Evolutionary conservation across 2,888 invertebrate genomes (phyloP), one percentile per base, ranked within the genome.

Genomic region (Drosophila ezoana): DNA sequence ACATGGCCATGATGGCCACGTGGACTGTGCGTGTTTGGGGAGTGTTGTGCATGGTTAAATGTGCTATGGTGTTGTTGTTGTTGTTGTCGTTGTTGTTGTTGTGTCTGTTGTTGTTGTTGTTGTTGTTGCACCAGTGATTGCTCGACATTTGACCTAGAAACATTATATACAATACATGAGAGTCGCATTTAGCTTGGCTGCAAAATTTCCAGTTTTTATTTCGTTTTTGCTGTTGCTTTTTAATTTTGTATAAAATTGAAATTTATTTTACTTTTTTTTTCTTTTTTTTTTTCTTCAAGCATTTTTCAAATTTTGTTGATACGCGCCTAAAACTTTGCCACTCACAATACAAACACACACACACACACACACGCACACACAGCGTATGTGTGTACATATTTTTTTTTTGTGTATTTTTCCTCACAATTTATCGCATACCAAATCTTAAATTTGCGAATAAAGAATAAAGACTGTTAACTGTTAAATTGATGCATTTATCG

Each of bases 81-180:
- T 77, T 73, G 72, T 48, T 59, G 80, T 79, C 79, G 86, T 76
- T 60, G 76, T 59, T 78, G 86, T 73, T 72, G 77, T 63, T 64
- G 71, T 40, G 16, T 16, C 16, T 68, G 79, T 60, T 76, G 81
- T 76, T 81, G 82, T 71, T 77, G 80, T 78, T 79, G 78, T 80
- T 81, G 90, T 89, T 91, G 92, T 90, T 91, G 91, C 90, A 91
- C 91, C 90, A 91, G 83, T 89, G 90, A 88, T 90, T 90, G 91
- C 90, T 92, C 90, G 90, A 91, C 89, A 92, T 91, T 92, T 87
- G 91, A 92, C 92, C 92, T 92, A 92, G 92, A 92, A 92, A 92
- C 92, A 92, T 92, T 92, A 92, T 92, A 92, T 90, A 91, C 90
- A 91, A 90, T 90, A 90, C 90, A 89, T 90, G 75, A 90, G 83